Conservation (phyloP, 35 echinoderm and acorn worm genomes). For the Ptychodera flava region DNA sequence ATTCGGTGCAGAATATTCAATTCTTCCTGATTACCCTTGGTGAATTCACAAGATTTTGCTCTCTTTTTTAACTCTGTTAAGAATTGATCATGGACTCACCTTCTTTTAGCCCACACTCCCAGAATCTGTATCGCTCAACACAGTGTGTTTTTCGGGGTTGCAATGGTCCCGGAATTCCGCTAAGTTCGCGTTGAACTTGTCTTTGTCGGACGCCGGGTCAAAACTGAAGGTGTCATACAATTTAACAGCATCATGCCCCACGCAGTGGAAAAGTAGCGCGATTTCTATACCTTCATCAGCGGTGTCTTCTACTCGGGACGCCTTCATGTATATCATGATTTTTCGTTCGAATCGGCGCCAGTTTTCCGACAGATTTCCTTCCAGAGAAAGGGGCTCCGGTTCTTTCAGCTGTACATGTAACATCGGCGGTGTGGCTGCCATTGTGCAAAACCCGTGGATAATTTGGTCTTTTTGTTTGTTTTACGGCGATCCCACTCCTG, state of each 20-base stretch:
- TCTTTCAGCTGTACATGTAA: background rate
- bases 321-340: slow-evolving; percentile 21
- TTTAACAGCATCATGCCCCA: slow-evolving; percentile 21
- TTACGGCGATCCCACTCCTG: no score
- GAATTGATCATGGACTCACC: slow-evolving; percentile 29
- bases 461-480: no score
- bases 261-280: background rate
- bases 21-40: slow-evolving; percentile 30
- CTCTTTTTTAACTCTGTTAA: slow-evolving; percentile 27
- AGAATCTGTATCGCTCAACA: slow-evolving; percentile 48
- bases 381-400: slow-evolving; percentile 10
- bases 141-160: slow-evolving; percentile 24
- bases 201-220: background rate
- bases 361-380: slow-evolving; percentile 31
- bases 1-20: slow-evolving; percentile 30
- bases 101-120: background rate
- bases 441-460: no score
- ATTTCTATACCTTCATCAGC: background rate
- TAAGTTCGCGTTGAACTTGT: slow-evolving; percentile 42
- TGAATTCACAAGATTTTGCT: slow-evolving; percentile 46
- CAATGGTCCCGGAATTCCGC: slow-evolving; percentile 35
- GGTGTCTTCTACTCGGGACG: background rate
- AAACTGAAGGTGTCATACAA: slow-evolving; percentile 44
- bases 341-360: slow-evolving; percentile 42
- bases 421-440: no score